These are phyloP conservation scores for Syrista parreyssii DNA, from an alignment of 2,888 invertebrate species.

Conservation along the genomic window DNA sequence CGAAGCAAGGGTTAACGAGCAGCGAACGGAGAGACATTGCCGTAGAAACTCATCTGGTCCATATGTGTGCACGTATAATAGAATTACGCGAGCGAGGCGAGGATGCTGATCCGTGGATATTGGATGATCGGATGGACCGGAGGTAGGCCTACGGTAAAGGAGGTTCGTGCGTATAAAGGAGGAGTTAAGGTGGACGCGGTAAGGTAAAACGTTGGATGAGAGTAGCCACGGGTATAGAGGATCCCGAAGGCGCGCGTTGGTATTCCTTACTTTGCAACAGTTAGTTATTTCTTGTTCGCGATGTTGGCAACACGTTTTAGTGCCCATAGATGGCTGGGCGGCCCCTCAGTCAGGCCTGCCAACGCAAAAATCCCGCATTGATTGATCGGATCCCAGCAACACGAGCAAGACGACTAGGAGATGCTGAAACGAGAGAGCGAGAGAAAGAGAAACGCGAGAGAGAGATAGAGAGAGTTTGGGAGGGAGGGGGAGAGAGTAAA, in stretches of 20 bases:
- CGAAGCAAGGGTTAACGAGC: not conserved
- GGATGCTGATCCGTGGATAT: not conserved
- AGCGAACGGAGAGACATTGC: not conserved
- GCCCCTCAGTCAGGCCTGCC: slow-evolving; percentile 46
- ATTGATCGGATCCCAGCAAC: slow-evolving; percentile 54
- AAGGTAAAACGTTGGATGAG: not conserved
- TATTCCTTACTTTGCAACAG: slow-evolving; percentile 52
- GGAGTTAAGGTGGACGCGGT: not conserved
- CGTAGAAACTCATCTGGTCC: not conserved
- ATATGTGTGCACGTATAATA: not conserved
- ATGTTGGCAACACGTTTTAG: slow-evolving; percentile 61
- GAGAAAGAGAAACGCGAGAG: slow-evolving; percentile 17
- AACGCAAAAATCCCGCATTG: slow-evolving; percentile 57
- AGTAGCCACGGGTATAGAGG: not conserved
- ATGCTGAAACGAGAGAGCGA: slow-evolving; percentile 22
- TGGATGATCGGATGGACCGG: not conserved
- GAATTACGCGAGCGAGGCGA: not conserved
- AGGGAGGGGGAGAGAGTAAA: slow-evolving; percentile 17
- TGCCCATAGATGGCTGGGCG: slow-evolving; percentile 57
- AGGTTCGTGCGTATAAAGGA: not conserved
- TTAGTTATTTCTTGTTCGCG: slow-evolving; percentile 56
- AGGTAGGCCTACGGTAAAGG: not conserved
- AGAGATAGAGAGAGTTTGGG: slow-evolving; percentile 28
- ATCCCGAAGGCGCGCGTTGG: slow-evolving; percentile 32
- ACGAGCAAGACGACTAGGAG: slow-evolving; percentile 35